Evolutionary conservation across 2,113 vertebrate species (phyloP).

Genomic region (Crocuta crocuta): DNA sequence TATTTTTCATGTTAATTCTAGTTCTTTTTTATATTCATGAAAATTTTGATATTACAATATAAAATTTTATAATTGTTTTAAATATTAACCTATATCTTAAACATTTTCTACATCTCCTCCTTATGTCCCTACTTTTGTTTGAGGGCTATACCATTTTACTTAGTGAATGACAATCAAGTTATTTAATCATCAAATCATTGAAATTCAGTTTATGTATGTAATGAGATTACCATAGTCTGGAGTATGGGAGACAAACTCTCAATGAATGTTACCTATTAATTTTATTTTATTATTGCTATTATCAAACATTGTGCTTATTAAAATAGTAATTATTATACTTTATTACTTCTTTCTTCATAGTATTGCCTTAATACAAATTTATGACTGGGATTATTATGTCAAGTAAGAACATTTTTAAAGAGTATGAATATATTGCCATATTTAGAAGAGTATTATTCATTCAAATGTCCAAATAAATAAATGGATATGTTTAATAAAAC

Average conservation of each 20-base stretch:
- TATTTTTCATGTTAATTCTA: background rate
- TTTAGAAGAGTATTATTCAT: background rate
- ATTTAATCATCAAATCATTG: background rate
- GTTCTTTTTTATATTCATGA: background rate
- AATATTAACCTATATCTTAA: background rate
- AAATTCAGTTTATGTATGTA: background rate
- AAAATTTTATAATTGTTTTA: background rate
- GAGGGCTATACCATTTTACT: background rate
- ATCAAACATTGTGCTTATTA: background rate
- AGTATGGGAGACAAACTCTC: background rate
- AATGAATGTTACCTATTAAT: background rate
- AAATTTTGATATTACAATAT: background rate
- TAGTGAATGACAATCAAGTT: background rate
- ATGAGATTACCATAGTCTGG: background rate
- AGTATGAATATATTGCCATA: background rate
- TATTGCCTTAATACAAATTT: background rate
- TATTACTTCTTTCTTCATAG: background rate
- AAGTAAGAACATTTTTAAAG: background rate
- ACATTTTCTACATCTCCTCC: background rate
- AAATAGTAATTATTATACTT: background rate
- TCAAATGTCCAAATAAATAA: background rate
- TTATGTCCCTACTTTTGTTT: background rate
- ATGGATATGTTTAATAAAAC: background rate
- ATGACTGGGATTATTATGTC: background rate
- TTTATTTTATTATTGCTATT: background rate